Percentiles rank a stretch among this genome's conserved stretches.
Evolutionary conservation across 2,797 vertebrate species (phyloP).

Genomic region (Emydoidea blandingii): DNA sequence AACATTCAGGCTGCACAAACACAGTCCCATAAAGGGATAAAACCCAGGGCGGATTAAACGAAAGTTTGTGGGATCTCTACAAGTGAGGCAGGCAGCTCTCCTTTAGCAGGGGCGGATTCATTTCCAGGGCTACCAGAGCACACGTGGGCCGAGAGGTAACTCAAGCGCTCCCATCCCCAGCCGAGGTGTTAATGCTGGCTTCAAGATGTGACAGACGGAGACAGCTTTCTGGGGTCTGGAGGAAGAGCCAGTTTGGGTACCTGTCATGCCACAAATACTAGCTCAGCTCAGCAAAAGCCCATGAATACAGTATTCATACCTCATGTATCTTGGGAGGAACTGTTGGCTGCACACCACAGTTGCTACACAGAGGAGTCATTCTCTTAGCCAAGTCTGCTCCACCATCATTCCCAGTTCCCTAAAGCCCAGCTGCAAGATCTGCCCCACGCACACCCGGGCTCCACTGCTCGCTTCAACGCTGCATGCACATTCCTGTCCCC

Average conservation of each 20-base stretch:
- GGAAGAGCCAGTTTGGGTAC: not conserved
- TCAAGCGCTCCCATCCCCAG: not conserved
- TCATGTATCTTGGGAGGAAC: rapidly evolving
- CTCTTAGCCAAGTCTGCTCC: not conserved
- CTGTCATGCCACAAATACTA: not conserved
- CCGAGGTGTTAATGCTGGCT: not conserved
- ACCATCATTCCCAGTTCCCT: not conserved
- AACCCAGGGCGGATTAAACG: not conserved
- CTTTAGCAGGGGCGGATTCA: not conserved
- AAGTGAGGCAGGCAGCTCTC: rapidly evolving
- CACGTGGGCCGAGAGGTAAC: not conserved
- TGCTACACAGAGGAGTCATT: not conserved
- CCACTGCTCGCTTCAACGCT: rapidly evolving
- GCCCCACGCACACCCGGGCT: not conserved
- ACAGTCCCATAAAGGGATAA: not conserved
- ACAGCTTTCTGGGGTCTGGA: not conserved
- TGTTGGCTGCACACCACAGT: not conserved
- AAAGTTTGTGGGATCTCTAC: not conserved
- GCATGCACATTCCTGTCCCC: rapidly evolving
- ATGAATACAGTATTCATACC: not conserved
- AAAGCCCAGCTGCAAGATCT: not conserved
- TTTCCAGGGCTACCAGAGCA: not conserved
- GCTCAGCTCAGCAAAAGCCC: not conserved
- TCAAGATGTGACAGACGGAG: not conserved
- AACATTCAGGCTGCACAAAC: not conserved